Evolutionary conservation across 1,140 invertebrate genomes (phyloP).

Genomic region (Paralvinella palmiformis): DNA sequence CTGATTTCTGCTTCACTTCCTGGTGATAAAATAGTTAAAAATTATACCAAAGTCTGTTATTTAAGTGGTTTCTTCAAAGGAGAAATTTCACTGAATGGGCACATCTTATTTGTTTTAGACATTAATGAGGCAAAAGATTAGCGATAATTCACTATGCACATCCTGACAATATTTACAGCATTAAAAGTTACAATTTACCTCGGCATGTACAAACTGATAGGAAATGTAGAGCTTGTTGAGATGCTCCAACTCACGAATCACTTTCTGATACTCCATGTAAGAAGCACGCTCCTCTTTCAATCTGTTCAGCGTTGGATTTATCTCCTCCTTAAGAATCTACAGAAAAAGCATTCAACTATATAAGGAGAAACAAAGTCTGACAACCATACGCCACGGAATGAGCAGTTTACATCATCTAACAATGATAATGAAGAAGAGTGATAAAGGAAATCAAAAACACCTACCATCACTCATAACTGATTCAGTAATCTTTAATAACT

Average conservation of each 20-base stretch:
- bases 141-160: no score
- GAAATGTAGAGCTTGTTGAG: slow-evolving; percentile 70
- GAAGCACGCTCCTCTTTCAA: slow-evolving; percentile 76
- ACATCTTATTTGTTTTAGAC: no score
- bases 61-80: no score
- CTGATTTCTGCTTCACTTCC: slow-evolving; percentile 55
- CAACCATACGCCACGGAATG: no score
- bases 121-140: no score
- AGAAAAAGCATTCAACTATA: slow-evolving; percentile 25
- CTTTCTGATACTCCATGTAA: slow-evolving; percentile 82
- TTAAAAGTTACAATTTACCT: slow-evolving; percentile 50
- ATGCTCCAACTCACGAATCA: slow-evolving; percentile 73
- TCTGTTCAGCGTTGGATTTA: slow-evolving; percentile 79
- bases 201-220: slow-evolving; percentile 62
- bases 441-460: neutral
- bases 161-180: no score
- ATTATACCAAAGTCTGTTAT: neutral
- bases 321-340: slow-evolving; percentile 79
- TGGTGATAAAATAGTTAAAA: slow-evolving; percentile 25
- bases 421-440: neutral
- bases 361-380: no score
- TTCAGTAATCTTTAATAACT: no score
- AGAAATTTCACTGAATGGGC: no score
- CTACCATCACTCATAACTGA: no score
- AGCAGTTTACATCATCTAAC: neutral